Evolutionary conservation across 2,797 vertebrate genomes (phyloP).

Genomic region (Clarias laeviceps): DNA sequence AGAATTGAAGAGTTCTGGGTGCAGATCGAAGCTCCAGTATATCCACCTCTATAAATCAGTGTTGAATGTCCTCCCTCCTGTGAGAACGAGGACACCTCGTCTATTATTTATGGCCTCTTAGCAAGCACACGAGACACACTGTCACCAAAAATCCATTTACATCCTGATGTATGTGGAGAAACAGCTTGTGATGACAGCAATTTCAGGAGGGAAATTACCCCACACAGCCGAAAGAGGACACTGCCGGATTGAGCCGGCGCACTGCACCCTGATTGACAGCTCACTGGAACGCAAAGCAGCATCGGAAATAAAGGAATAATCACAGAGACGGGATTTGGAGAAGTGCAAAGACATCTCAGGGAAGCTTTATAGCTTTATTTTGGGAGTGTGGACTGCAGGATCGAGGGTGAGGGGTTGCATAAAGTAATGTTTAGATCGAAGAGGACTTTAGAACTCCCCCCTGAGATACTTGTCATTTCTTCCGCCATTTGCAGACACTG

Average conservation of each 20-base stretch:
- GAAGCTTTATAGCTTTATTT: slow-evolving; percentile 16
- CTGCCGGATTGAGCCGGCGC: slow-evolving; percentile 10
- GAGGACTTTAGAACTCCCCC: neutral
- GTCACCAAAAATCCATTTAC: slow-evolving; percentile 54
- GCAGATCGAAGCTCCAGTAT: slow-evolving; percentile 8
- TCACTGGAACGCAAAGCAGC: slow-evolving; percentile 3
- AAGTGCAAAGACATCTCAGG: slow-evolving; percentile 1
- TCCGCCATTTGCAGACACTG: neutral
- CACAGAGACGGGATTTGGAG: neutral
- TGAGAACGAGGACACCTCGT: slow-evolving; percentile 23
- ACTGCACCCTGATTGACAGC: slow-evolving; percentile 42
- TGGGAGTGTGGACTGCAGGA: neutral
- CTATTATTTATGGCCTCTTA: slow-evolving; percentile 43
- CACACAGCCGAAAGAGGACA: slow-evolving; percentile 30
- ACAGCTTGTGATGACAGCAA: slow-evolving; percentile 43
- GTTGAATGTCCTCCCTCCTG: slow-evolving; percentile 23
- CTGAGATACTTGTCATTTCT: neutral
- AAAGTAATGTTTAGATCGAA: neutral
- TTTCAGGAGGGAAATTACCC: slow-evolving; percentile 50
- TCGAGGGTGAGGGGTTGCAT: neutral
- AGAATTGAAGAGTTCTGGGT: slow-evolving; percentile 2
- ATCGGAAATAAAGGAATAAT: slow-evolving; percentile 25
- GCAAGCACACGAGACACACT: slow-evolving; percentile 38
- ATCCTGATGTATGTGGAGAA: slow-evolving; percentile 47
- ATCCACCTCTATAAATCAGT: slow-evolving; percentile 26